A percentile compares a stretch with the other conserved stretches of the same genome.
These are phyloP conservation scores for Etia nguti DNA, from an alignment of 2,113 vertebrate species.

Conservation along the genomic window DNA sequence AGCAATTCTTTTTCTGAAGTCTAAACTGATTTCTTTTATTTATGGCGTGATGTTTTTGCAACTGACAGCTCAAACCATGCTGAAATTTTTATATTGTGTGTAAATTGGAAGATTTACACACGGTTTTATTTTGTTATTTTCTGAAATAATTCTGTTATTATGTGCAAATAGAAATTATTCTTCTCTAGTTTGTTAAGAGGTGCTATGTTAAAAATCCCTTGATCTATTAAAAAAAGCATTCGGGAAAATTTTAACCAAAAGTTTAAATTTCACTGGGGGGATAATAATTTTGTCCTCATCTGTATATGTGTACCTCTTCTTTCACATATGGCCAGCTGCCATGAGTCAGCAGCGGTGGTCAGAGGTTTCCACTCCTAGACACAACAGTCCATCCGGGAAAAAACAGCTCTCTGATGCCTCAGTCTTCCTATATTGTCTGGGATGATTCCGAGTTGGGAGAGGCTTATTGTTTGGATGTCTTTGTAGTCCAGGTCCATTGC, in stretches of 20 bases:
- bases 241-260: not conserved
- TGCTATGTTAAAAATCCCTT: not conserved
- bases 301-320: slow-evolving; percentile 53
- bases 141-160: not conserved
- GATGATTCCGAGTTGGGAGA: slow-evolving; percentile 69
- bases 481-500: slow-evolving; percentile 68
- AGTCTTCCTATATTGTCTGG: slow-evolving; percentile 74
- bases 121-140: not conserved
- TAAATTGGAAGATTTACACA: not conserved
- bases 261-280: not conserved
- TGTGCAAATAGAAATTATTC: not conserved
- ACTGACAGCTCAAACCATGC: not conserved
- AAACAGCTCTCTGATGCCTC: slow-evolving; percentile 66
- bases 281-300: not conserved
- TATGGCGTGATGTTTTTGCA: not conserved
- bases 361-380: slow-evolving; percentile 73
- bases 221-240: not conserved
- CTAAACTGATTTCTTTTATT: not conserved
- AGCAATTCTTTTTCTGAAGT: rapidly evolving
- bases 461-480: slow-evolving; percentile 70
- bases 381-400: slow-evolving; percentile 72
- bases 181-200: not conserved
- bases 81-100: not conserved
- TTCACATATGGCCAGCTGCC: slow-evolving; percentile 61
- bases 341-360: slow-evolving; percentile 53